phyloP scores from a whole-genome alignment of 2,888 invertebrate species.

The Andrena haemorrhoa region DNA sequence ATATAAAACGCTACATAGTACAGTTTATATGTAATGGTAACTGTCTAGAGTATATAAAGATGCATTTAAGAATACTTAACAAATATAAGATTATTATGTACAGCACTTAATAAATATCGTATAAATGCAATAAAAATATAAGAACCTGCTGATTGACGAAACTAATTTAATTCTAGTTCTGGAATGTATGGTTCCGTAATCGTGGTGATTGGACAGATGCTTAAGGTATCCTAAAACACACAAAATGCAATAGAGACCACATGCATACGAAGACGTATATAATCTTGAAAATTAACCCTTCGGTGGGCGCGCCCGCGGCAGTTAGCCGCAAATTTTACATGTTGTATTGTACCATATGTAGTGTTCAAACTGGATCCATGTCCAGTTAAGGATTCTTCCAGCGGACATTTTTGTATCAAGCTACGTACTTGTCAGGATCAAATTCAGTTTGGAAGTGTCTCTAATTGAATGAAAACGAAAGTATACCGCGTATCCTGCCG shows the following conservation, averaged over 20 bases:
- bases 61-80: conserved; percentile 32
- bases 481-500: too few species aligned
- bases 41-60: conserved; percentile 41
- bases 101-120: conserved; percentile 26
- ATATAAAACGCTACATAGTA: conserved; percentile 22
- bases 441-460: too few species aligned
- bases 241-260: conserved; percentile 8
- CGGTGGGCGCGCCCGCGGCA: too few species aligned
- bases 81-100: conserved; percentile 39
- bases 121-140: conserved; percentile 38
- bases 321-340: too few species aligned
- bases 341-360: too few species aligned
- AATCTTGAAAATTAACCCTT: neutral
- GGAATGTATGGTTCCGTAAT: conserved; percentile 82
- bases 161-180: conserved; percentile 81
- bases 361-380: too few species aligned
- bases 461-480: too few species aligned
- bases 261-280: neutral
- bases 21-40: conserved; percentile 53
- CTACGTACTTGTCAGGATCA: too few species aligned
- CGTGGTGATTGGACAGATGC: conserved; percentile 83
- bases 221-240: conserved; percentile 81
- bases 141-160: conserved; percentile 34
- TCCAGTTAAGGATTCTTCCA: too few species aligned
- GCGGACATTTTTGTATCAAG: too few species aligned